phyloP scores from a whole-genome alignment of 1,140 invertebrate species.

The Drosophila fuyamai region DNA sequence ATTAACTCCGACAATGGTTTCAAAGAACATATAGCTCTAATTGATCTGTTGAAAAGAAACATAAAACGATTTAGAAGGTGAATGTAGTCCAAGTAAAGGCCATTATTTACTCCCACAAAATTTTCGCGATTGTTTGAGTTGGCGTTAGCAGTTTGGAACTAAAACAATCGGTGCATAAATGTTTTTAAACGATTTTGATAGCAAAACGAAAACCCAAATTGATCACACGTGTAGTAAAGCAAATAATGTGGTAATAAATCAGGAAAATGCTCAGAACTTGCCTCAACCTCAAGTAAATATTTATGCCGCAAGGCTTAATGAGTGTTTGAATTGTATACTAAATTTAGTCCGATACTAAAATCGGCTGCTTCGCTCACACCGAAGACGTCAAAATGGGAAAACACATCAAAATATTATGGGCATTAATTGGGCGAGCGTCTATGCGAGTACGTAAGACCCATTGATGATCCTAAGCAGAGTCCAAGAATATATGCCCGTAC shows the following conservation, averaged over 20 bases:
- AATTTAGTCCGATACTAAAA: conserved; percentile 53
- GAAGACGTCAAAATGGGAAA: conserved; percentile 52
- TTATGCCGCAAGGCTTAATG: conserved; percentile 52
- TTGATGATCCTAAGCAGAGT: conserved; percentile 55
- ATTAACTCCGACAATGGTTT: conserved; percentile 30
- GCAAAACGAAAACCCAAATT: conserved; percentile 13
- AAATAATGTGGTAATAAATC: conserved; percentile 37
- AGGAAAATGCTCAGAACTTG: conserved; percentile 29
- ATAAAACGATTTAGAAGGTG: conserved; percentile 24
- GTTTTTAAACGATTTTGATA: conserved; percentile 34
- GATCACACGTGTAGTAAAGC: conserved; percentile 37
- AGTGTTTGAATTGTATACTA: conserved; percentile 45
- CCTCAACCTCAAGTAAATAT: conserved; percentile 42
- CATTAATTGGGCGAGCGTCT: conserved; percentile 39
- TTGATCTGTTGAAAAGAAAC: conserved; percentile 14
- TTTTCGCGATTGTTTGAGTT: conserved; percentile 13
- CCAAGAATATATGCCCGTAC: conserved; percentile 17
- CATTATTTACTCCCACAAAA: conserved; percentile 27
- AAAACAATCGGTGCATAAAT: conserved; percentile 33
- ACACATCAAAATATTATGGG: conserved; percentile 55
- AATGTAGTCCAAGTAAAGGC: not conserved
- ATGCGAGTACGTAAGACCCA: conserved; percentile 42
- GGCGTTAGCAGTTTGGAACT: not conserved
- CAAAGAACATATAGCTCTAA: conserved; percentile 8
- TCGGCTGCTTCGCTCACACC: conserved; percentile 19